A percentile compares a stretch with the other conserved stretches of the same genome.
These are phyloP conservation scores for Alloscopus bannaensis DNA, from an alignment of 2,888 invertebrate genomes.

Conservation along the genomic window DNA sequence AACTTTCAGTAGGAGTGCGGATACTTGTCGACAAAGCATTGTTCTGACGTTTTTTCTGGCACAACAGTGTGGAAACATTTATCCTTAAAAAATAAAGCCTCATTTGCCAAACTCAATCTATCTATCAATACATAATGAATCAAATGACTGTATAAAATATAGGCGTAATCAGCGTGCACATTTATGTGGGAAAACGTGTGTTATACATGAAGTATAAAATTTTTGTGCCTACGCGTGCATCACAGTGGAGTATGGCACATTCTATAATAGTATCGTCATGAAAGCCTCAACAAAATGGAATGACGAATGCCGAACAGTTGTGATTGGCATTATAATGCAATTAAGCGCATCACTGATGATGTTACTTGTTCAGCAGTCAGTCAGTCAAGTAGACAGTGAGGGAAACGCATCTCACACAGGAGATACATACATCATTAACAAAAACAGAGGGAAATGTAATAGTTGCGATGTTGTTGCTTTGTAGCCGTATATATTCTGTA, in stretches of 20 bases:
- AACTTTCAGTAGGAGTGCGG: neutral
- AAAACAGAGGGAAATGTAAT: conserved; percentile 3
- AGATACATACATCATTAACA: conserved; percentile 16
- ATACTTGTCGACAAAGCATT: neutral
- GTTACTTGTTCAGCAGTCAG: conserved; percentile 58
- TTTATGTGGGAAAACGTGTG: too few species aligned
- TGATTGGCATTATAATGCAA: conserved; percentile 65
- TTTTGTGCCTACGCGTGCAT: too few species aligned
- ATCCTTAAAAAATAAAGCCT: conserved; percentile 3
- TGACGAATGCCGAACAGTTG: conserved; percentile 63
- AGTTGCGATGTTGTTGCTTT: conserved; percentile 6
- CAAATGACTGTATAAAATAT: conserved; percentile 22
- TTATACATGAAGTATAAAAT: too few species aligned
- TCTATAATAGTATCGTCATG: conserved; percentile 46
- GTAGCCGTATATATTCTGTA: neutral
- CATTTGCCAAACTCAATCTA: conserved; percentile 38
- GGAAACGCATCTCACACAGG: conserved; percentile 19
- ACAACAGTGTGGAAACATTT: conserved; percentile 14
- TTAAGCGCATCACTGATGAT: conserved; percentile 64
- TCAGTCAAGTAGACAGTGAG: conserved; percentile 50
- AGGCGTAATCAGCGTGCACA: neutral
- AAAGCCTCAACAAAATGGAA: conserved; percentile 50
- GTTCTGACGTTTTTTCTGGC: neutral
- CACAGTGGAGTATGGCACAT: too few species aligned
- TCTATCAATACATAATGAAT: conserved; percentile 34